These are phyloP conservation scores for Hyles vespertilio DNA, from an alignment of 1,140 invertebrate genomes.

Conservation along the genomic window DNA sequence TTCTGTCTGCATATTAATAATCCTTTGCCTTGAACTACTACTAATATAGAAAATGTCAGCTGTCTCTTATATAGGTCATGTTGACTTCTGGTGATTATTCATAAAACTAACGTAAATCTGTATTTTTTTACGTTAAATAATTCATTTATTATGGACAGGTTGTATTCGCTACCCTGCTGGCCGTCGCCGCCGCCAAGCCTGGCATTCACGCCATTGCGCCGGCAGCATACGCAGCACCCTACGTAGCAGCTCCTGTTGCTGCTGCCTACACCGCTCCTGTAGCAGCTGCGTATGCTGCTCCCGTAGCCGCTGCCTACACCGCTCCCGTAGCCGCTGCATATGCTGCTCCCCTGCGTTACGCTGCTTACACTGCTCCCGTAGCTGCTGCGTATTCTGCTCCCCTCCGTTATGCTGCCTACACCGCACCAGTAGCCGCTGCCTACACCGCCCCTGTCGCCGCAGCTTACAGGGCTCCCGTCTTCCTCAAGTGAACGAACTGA, in stretches of 20 bases:
- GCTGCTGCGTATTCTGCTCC: slow-evolving; percentile 21
- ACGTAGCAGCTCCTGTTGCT: slow-evolving; percentile 1
- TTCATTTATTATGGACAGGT: not conserved
- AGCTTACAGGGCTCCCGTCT: slow-evolving; percentile 34
- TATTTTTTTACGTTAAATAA: too few species aligned
- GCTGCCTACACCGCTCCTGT: not conserved
- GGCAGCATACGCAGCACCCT: not conserved
- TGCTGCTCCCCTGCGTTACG: not conserved
- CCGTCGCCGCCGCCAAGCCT: slow-evolving; percentile 17
- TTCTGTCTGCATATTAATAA: too few species aligned
- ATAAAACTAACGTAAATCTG: too few species aligned
- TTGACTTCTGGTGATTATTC: too few species aligned
- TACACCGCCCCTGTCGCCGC: slow-evolving; percentile 27
- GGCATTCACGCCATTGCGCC: slow-evolving; percentile 1
- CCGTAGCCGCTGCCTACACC: not conserved
- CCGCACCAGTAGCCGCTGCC: slow-evolving; percentile 33
- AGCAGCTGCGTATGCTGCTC: not conserved
- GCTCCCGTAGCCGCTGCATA: not conserved
- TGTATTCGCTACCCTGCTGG: slow-evolving; percentile 14
- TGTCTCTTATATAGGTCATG: too few species aligned
- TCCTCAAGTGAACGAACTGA: too few species aligned
- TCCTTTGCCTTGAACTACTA: too few species aligned
- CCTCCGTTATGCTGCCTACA: slow-evolving; percentile 21
- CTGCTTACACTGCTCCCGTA: slow-evolving; percentile 6
- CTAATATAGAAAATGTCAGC: too few species aligned